Conservation (phyloP, 92 coral and sea anemone genomes). For the Heliopora coerulea region DNA sequence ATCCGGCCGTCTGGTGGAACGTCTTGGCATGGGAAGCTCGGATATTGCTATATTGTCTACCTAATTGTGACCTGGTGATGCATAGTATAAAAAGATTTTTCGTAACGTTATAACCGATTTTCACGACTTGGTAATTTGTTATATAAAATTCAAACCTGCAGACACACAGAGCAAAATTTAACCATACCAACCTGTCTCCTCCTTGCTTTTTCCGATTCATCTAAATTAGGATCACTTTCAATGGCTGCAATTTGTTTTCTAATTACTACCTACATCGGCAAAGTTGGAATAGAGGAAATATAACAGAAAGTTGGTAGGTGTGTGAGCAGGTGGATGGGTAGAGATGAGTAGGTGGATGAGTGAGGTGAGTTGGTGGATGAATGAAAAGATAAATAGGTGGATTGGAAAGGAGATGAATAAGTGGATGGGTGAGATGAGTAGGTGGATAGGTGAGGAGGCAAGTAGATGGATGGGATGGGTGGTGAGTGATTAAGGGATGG, state of each 20-base stretch:
- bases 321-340: neutral
- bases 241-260: slow-evolving; percentile 86
- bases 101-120: no score
- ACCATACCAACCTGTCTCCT: slow-evolving; percentile 87
- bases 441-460: no score
- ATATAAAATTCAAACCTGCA: no score
- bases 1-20: no score
- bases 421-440: neutral
- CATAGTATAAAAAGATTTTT: no score
- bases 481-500: neutral
- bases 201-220: slow-evolving; percentile 89
- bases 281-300: neutral
- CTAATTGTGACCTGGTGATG: no score
- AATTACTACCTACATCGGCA: slow-evolving; percentile 61
- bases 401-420: neutral
- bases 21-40: no score
- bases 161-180: no score
- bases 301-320: neutral
- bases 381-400: neutral
- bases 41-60: no score
- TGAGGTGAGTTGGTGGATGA: neutral
- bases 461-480: no score
- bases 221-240: slow-evolving; percentile 95
- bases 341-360: neutral
- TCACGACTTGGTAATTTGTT: no score